These are phyloP conservation scores for Sinocyclocheilus rhinocerous DNA, from an alignment of 2,113 vertebrate species.

Conservation along the genomic window DNA sequence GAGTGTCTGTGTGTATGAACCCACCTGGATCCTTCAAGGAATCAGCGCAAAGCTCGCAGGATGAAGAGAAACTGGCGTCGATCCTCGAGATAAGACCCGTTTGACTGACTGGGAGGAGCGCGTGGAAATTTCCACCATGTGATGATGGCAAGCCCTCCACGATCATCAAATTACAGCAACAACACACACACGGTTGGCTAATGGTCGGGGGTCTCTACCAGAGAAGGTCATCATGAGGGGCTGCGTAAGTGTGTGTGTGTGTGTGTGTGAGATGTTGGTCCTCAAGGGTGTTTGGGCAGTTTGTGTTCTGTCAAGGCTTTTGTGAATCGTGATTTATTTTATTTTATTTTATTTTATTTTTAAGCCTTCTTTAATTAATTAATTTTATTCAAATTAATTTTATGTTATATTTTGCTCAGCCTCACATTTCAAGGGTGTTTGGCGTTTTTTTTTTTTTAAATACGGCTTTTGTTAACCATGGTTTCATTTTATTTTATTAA, in stretches of 20 bases:
- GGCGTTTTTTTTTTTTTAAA: too few relatives aligned
- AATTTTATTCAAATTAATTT: too few relatives aligned
- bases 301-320: background rate
- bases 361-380: too few relatives aligned
- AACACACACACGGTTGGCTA: background rate
- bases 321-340: background rate
- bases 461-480: too few relatives aligned
- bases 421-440: too few relatives aligned
- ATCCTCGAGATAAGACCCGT: slow-evolving; percentile 41
- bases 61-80: slow-evolving; percentile 10
- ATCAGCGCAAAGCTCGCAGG: background rate
- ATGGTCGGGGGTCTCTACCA: background rate
- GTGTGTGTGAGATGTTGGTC: background rate
- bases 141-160: slow-evolving; percentile 55
- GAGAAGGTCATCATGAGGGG: background rate
- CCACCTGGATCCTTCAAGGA: slow-evolving; percentile 33
- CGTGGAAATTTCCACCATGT: slow-evolving; percentile 63
- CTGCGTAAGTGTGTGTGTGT: background rate
- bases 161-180: slow-evolving; percentile 48
- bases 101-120: slow-evolving; percentile 41
- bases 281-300: background rate
- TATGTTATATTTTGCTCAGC: too few relatives aligned
- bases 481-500: background rate
- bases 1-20: slow-evolving; percentile 14
- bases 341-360: background rate